A percentile compares a stretch with the other conserved stretches of the same genome.
phyloP scores from a whole-genome alignment of 1,140 invertebrate species.

The Hetaerina americana region DNA sequence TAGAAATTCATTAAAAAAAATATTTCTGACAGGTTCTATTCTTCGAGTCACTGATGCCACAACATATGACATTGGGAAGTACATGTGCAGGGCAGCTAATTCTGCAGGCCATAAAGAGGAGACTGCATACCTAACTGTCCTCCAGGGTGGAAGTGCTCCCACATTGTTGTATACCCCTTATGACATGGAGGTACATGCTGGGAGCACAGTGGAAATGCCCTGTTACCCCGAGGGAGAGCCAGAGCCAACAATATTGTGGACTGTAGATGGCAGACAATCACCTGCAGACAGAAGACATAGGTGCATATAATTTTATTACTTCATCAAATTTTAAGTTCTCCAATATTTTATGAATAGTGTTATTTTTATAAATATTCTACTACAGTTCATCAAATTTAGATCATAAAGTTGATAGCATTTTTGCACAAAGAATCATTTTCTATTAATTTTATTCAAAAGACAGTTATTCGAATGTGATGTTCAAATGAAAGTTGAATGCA shows the following conservation, averaged over 20 bases:
- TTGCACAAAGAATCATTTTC: too few species aligned
- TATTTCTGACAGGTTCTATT: slow-evolving; percentile 27
- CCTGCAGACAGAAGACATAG: slow-evolving; percentile 24
- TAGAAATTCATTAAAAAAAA: too few species aligned
- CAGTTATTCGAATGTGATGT: too few species aligned
- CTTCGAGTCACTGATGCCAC: slow-evolving; percentile 49
- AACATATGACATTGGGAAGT: slow-evolving; percentile 56
- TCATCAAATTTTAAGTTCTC: too few species aligned
- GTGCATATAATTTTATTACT: too few species aligned
- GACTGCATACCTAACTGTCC: slow-evolving; percentile 48
- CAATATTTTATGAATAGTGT: too few species aligned
- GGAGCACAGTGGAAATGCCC: slow-evolving; percentile 60
- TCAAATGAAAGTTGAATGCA: too few species aligned
- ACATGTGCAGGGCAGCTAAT: slow-evolving; percentile 69
- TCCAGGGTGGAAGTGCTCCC: slow-evolving; percentile 22
- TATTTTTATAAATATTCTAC: too few species aligned
- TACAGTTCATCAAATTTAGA: too few species aligned
- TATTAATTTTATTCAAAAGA: too few species aligned
- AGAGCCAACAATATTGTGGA: slow-evolving; percentile 61
- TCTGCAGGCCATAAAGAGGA: slow-evolving; percentile 50
- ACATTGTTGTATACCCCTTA: slow-evolving; percentile 43
- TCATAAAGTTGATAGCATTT: too few species aligned
- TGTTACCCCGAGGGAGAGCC: slow-evolving; percentile 73
- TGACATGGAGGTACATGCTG: slow-evolving; percentile 54
- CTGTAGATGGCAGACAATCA: slow-evolving; percentile 54